Evolutionary conservation across 1,140 invertebrate genomes (phyloP).

Genomic region (Charaxes varanes): DNA sequence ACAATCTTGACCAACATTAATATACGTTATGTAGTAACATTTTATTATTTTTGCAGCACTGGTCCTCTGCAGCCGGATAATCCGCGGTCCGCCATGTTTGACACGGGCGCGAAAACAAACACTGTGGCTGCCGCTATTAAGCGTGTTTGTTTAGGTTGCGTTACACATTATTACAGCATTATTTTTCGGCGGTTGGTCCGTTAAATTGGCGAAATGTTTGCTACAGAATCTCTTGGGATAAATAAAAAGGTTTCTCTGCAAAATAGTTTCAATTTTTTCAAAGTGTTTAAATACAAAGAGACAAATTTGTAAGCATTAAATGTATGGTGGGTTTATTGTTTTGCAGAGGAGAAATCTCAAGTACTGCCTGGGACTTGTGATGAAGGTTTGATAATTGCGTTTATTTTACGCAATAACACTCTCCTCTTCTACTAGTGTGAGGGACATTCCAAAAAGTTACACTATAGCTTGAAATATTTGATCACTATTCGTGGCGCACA

Average conservation of each 20-base stretch:
- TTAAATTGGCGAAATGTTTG: conserved; percentile 23
- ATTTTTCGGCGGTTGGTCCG: conserved; percentile 31
- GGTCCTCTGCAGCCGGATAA: conserved; percentile 21
- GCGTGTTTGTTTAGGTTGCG: conserved; percentile 45
- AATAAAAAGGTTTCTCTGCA: conserved; percentile 8
- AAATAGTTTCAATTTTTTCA: too few species aligned
- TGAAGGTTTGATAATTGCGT: too few species aligned
- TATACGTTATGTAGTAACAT: conserved; percentile 8
- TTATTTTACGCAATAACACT: too few species aligned
- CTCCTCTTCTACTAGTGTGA: too few species aligned
- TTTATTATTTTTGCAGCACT: conserved; percentile 12
- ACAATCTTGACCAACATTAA: background rate
- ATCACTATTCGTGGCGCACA: too few species aligned
- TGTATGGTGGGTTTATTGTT: too few species aligned
- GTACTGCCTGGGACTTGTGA: too few species aligned
- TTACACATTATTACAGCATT: conserved; percentile 40
- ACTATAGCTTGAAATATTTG: too few species aligned
- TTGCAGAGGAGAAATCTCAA: too few species aligned
- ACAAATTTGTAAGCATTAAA: too few species aligned
- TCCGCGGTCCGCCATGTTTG: conserved; percentile 33
- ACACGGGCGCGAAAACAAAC: conserved; percentile 41
- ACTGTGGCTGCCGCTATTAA: conserved; percentile 35
- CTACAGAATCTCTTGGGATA: conserved; percentile 9
- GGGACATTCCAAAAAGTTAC: too few species aligned
- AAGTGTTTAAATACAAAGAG: too few species aligned